Base-by-base conservation (phyloP, 1,140 invertebrate species). In the Gonatopus flavifemur region DNA sequence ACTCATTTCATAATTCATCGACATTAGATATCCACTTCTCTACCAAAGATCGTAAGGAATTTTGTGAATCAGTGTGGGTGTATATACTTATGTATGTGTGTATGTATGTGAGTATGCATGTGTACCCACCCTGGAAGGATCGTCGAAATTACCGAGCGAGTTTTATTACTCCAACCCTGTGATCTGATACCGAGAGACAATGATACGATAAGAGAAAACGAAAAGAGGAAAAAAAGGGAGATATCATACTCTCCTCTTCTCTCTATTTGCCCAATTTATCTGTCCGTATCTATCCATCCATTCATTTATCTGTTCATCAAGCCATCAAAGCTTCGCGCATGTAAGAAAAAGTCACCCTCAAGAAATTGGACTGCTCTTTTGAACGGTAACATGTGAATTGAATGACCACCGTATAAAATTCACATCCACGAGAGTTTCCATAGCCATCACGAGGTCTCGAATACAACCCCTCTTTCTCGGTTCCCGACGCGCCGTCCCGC, bases 101-200 rank as follows among this genome's bases (percentile, higher is more conserved):
- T 54, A 55, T 46, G n/a, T n/a, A n/a, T 61, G 61, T 48, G 50
- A 32, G 48, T 25, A 53, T 39, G 50, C 6, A 8, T 19, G 38
- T 20, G 21, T 46, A 42, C 30, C 28, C 3, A 25, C 49, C n/a
- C n/a, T n/a, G n/a, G n/a, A n/a, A n/a, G n/a, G 40, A 51, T 51
- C 38, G 39, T 30, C 35, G 40, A 57, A 64, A 40, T 55, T 47
- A 59, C 51, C 64, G 66, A 68, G 68, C 46, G 64, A 55, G 59
- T 71, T 72, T 69, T 57, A 68, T 69, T 65, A 43, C 58, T 63
- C 58, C 57, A 57, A 59, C 43, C 28, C n/a, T 13, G 42, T 44
- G 59, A 68, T 67, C 56, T 59, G 62, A 70, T 62, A 64, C 62
- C 59, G n/a, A n/a, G 53, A 69, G 67, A 73, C 68, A 73, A 73